Conservation (phyloP, 2,113 vertebrate species). For the Formicarius rufipectus region DNA sequence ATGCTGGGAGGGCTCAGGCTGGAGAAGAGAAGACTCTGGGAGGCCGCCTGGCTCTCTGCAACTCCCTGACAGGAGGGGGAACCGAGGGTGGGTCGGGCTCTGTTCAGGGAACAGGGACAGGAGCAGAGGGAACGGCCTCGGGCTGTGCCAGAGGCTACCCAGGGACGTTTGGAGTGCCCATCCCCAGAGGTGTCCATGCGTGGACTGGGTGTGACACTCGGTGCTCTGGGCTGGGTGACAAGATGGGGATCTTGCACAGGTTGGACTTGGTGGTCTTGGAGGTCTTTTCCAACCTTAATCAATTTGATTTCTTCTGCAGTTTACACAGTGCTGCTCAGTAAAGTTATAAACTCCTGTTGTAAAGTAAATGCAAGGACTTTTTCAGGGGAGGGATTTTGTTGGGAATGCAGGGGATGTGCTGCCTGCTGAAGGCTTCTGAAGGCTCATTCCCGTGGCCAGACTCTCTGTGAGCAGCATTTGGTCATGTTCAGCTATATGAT, state of each 20-base stretch:
- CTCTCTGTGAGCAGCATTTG: not conserved
- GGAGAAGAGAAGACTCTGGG: not conserved
- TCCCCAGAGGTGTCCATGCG: not conserved
- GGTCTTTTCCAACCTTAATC: not conserved
- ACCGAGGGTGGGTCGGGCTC: not conserved
- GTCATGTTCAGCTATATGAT: accelerated
- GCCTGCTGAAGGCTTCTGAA: not conserved
- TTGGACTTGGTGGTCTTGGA: accelerated
- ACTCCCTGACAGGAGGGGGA: not conserved
- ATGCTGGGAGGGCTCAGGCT: not conserved
- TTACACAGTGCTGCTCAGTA: not conserved
- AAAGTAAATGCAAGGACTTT: accelerated
- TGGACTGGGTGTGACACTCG: accelerated
- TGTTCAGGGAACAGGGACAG: not conserved
- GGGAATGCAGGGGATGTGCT: not conserved
- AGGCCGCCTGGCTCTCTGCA: not conserved
- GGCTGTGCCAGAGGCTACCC: not conserved
- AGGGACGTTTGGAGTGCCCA: not conserved
- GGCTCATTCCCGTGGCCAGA: too few species aligned
- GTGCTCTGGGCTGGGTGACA: not conserved
- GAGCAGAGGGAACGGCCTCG: not conserved
- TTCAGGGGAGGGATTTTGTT: not conserved
- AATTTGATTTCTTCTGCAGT: not conserved
- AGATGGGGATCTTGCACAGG: not conserved
- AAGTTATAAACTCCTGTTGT: not conserved